phyloP scores from a whole-genome alignment of 2,797 vertebrate species.

The Silurus lanzhouensis region DNA sequence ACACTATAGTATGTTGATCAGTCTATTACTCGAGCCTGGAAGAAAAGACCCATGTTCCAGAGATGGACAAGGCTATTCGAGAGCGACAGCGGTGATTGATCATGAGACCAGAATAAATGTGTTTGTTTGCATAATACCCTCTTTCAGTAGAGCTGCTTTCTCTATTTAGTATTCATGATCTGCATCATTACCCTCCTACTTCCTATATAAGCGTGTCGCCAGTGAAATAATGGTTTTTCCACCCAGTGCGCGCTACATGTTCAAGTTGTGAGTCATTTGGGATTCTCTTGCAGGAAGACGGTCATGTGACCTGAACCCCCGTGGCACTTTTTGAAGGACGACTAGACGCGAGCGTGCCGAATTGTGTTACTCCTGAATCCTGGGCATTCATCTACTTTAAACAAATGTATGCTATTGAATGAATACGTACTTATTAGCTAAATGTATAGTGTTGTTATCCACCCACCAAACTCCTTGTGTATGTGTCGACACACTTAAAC shows the following conservation, averaged over 20 bases:
- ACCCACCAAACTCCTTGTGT: too few relatives aligned
- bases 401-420: too few relatives aligned
- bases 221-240: background rate
- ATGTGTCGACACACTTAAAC: too few relatives aligned
- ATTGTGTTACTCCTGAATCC: background rate
- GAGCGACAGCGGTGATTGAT: background rate
- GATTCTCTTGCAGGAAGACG: background rate
- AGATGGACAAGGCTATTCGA: background rate
- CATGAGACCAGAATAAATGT: background rate
- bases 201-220: background rate
- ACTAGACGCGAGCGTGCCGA: background rate
- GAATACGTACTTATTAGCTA: too few relatives aligned
- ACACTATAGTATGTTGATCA: background rate
- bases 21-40: background rate
- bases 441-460: too few relatives aligned
- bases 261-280: background rate
- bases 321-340: background rate
- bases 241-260: background rate
- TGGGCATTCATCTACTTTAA: background rate
- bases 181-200: background rate
- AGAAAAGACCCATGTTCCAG: background rate
- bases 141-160: background rate
- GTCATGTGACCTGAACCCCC: background rate
- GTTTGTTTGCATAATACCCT: background rate
- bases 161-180: constrained; percentile 6